A percentile compares a stretch with the other conserved stretches of the same genome.
Evolutionary conservation across 2,797 vertebrate genomes (phyloP).

Genomic region (Centroberyx gerrardi): DNA sequence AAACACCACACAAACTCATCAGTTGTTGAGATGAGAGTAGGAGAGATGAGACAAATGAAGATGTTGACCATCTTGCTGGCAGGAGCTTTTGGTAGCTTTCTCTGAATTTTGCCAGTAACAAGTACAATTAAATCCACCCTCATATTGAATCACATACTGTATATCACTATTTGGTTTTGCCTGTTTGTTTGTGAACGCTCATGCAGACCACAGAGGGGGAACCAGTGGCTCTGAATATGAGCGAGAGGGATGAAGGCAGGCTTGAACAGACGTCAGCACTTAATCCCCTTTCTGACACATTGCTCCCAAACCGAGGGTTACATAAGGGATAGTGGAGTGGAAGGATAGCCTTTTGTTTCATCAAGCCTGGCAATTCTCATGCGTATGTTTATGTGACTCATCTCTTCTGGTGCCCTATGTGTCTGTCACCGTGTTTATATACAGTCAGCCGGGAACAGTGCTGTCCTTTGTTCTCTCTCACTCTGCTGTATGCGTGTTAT

Average conservation of each 20-base stretch:
- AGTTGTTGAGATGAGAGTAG: background rate
- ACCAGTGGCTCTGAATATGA: constrained; percentile 53
- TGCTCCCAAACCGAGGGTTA: constrained; percentile 76
- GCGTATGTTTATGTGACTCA: background rate
- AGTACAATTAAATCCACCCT: background rate
- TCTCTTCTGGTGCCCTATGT: background rate
- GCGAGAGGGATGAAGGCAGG: constrained; percentile 66
- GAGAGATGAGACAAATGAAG: background rate
- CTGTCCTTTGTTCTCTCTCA: background rate
- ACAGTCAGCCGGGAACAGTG: background rate
- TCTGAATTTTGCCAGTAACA: background rate
- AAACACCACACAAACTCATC: constrained; percentile 13
- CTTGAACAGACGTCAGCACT: constrained; percentile 75
- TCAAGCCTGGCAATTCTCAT: constrained; percentile 30
- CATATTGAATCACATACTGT: background rate
- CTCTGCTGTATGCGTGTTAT: background rate
- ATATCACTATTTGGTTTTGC: background rate
- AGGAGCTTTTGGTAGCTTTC: background rate
- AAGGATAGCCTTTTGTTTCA: constrained; percentile 56
- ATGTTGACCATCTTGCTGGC: background rate
- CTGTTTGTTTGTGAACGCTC: constrained; percentile 28
- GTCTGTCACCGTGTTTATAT: background rate
- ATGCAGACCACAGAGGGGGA: constrained; percentile 22
- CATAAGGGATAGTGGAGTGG: constrained; percentile 63
- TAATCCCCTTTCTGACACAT: constrained; percentile 85